Evolutionary conservation across 2,888 invertebrate genomes (phyloP), one percentile per base, ranked within the genome.

Genomic region (Scrobipalpa costella): DNA sequence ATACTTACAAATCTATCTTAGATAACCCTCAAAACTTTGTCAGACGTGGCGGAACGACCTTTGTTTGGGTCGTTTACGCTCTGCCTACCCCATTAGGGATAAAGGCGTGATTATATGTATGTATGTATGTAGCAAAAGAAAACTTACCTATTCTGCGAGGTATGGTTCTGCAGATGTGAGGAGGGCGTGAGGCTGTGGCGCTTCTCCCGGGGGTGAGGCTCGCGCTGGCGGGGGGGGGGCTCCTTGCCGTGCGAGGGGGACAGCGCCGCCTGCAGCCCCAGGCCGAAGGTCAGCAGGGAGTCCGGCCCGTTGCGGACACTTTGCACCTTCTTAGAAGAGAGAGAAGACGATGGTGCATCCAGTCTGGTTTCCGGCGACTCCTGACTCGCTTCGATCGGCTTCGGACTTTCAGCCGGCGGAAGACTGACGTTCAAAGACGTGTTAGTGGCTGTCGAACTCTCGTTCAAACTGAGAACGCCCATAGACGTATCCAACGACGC

Each of bases 111-210:
- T n/a, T n/a, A n/a, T n/a, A n/a, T n/a, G n/a, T n/a, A n/a, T n/a
- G n/a, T n/a, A n/a, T n/a, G n/a, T n/a, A n/a, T n/a, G n/a, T n/a
- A n/a, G n/a, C n/a, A n/a, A n/a, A n/a, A n/a, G n/a, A n/a, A 0
- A 9, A 69, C 80, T 78, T 49, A 90, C 92, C 92, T 84, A 67
- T 92, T 92, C 58, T 83, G 89, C 11, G 78, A 74, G 5, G 80
- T 71, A 67, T 88, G 86, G 55, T 82, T 85, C 11, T 87, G 87
- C 63, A 88, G 70, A 75, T 89, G 90, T 40, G 86, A 70, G 0
- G 86, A 80, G 0, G 90, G 88, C 3, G 92, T 92, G 64, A 94
- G 72, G 57, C 93, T 93, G 69, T 93, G 93, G 1, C 94, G 83
- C 74, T 94, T 94, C 62, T 93, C 93, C 60, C 83, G 77, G 49